Evolutionary conservation across 2,888 invertebrate species (phyloP), one percentile per base, ranked within the genome.

Genomic region (Lymantria monacha): DNA sequence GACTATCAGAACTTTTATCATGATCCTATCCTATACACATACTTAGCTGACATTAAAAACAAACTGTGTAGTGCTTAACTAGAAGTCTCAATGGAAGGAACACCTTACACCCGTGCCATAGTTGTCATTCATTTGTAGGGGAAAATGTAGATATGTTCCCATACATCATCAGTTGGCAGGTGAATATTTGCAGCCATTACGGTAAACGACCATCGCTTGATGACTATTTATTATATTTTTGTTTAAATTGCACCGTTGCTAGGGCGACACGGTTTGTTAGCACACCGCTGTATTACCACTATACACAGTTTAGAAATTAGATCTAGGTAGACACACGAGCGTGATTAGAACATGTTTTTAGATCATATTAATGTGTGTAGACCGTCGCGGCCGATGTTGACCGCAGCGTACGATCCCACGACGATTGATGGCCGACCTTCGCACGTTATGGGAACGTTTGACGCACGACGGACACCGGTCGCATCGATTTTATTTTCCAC

Each of bases 401-500:
- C 51, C 22, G 53, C 56, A 5, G 59, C 60, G 61, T 61, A 70
- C 72, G 70, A 72, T 74, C 67, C 64, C 66, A 63, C 73, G 59
- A 76, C 81, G 81, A 85, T 83, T 79, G 79, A 85, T 81, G 74
- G 63, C 58, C 69, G 85, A 84, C 84, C 86, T 85, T 85, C 78
- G 69, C 61, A 76, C 76, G 72, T 71, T 72, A 73, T 64, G 70
- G 75, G 66, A 74, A 72, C 70, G 66, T 69, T 70, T 69, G 80
- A 77, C 80, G 79, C 73, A 74, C 68, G 78, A 1, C 15, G 78
- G 78, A 79, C 79, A 75, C 68, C 70, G 76, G 70, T 64, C 75
- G 72, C 81, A 87, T 88, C 84, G 89, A 88, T 88, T 88, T 83
- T 89, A 88, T 89, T 88, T 83, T 82, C 74, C 75, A 81, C 79